Evolutionary conservation across 2,888 invertebrate genomes (phyloP).

Genomic region (Laspeyria flexula): DNA sequence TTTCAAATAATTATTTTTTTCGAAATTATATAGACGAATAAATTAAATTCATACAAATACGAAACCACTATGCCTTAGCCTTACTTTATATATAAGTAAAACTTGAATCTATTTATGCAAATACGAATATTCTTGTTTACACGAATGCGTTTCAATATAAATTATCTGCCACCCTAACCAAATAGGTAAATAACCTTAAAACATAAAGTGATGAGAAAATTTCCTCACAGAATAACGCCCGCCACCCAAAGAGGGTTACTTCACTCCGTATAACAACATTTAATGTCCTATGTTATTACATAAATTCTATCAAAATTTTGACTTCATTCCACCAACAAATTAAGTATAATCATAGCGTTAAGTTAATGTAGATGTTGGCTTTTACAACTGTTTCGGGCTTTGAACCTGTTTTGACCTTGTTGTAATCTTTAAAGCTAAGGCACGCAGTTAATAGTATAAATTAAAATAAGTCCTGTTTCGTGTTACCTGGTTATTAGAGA

Average conservation of each 20-base stretch:
- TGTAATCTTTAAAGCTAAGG: constrained; percentile 8
- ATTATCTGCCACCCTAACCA: neutral
- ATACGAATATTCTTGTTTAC: too few relatives aligned
- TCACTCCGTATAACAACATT: constrained; percentile 22
- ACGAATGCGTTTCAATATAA: too few relatives aligned
- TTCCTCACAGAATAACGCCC: constrained; percentile 5
- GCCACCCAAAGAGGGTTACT: constrained; percentile 11
- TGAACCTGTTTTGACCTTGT: constrained; percentile 25
- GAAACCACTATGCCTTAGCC: too few relatives aligned
- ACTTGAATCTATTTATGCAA: too few relatives aligned
- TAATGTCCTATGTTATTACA: constrained; percentile 23
- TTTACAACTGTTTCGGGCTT: constrained; percentile 23
- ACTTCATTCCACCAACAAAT: constrained; percentile 35
- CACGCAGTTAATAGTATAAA: neutral
- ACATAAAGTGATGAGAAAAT: constrained; percentile 5
- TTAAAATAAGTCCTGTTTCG: neutral
- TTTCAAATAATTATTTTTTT: neutral
- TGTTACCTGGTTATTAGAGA: neutral
- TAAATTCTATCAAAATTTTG: constrained; percentile 32
- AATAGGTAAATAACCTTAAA: neutral
- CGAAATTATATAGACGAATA: too few relatives aligned
- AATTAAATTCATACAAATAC: too few relatives aligned
- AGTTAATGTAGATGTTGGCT: constrained; percentile 32
- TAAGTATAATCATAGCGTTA: constrained; percentile 34
- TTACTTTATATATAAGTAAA: too few relatives aligned